phyloP scores from a whole-genome alignment of 1,140 invertebrate genomes.

The Drosophila seguyi region DNA sequence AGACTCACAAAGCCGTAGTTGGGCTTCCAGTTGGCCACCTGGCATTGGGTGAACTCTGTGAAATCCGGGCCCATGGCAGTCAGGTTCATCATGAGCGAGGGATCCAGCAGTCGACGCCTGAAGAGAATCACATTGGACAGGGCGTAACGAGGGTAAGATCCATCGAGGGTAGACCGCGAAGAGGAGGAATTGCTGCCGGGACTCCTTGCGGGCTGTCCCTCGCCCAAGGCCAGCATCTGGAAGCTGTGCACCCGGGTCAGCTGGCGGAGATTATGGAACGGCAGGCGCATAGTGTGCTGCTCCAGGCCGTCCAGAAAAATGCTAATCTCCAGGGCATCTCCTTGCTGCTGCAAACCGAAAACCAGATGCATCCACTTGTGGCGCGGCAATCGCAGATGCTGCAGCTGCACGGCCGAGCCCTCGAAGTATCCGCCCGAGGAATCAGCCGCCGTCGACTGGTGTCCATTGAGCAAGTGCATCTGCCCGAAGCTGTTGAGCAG shows the following conservation, averaged over 20 bases:
- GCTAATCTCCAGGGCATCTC: conserved; percentile 59
- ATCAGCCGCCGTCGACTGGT: conserved; percentile 26
- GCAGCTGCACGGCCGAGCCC: conserved; percentile 57
- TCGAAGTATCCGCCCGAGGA: conserved; percentile 57
- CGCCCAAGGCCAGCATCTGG: conserved; percentile 73
- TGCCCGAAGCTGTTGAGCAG: conserved; percentile 78
- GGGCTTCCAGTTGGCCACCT: conserved; percentile 79
- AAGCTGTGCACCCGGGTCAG: conserved; percentile 59
- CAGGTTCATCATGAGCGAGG: conserved; percentile 63
- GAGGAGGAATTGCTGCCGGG: conserved; percentile 55
- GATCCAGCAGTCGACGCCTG: conserved; percentile 54
- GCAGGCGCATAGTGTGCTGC: conserved; percentile 63
- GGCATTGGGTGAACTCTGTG: conserved; percentile 77
- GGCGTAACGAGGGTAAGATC: conserved; percentile 48
- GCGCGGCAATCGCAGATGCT: conserved; percentile 53
- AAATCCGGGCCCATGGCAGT: conserved; percentile 83
- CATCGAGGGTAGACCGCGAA: conserved; percentile 66
- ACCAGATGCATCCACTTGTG: conserved; percentile 81
- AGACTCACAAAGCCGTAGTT: conserved; percentile 76
- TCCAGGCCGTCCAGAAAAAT: conserved; percentile 73
- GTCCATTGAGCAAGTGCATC: conserved; percentile 78
- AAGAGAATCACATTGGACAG: conserved; percentile 78
- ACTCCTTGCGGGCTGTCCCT: conserved; percentile 51
- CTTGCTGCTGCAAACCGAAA: conserved; percentile 60
- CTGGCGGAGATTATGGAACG: conserved; percentile 61